phyloP scores from a whole-genome alignment of 1,140 invertebrate genomes.

The Ridgeia piscesae region DNA sequence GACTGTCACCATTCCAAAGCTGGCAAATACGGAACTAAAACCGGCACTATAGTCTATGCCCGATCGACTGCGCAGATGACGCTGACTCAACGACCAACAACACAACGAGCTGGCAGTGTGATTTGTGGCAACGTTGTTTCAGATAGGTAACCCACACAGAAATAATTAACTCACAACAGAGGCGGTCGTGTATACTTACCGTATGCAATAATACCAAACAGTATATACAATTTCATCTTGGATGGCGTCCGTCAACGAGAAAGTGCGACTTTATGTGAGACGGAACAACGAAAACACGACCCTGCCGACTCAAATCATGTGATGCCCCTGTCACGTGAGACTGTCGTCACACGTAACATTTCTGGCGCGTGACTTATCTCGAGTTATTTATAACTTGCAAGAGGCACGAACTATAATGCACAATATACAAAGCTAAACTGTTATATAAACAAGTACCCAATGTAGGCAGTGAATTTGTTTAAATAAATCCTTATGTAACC shows the following conservation, averaged over 20 bases:
- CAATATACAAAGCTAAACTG: neutral
- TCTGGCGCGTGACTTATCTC: neutral
- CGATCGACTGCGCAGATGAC: neutral
- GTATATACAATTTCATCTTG: neutral
- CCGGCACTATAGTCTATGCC: too few relatives aligned
- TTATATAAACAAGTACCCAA: neutral
- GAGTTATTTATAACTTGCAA: neutral
- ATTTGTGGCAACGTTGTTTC: neutral
- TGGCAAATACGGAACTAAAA: neutral
- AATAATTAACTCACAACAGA: neutral
- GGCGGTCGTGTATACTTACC: neutral
- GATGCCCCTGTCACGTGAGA: neutral
- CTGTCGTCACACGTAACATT: neutral
- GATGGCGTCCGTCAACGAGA: neutral
- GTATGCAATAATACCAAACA: neutral
- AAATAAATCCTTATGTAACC: too few relatives aligned
- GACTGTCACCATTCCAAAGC: neutral
- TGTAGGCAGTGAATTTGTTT: too few relatives aligned
- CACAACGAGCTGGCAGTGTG: neutral
- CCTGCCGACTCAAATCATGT: neutral
- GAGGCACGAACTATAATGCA: neutral
- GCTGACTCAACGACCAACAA: neutral
- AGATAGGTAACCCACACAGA: neutral
- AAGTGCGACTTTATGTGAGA: neutral
- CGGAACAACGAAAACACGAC: neutral